These are phyloP conservation scores for Phenganax stokvisi DNA, from an alignment of 92 coral and sea anemone genomes.

Conservation along the genomic window DNA sequence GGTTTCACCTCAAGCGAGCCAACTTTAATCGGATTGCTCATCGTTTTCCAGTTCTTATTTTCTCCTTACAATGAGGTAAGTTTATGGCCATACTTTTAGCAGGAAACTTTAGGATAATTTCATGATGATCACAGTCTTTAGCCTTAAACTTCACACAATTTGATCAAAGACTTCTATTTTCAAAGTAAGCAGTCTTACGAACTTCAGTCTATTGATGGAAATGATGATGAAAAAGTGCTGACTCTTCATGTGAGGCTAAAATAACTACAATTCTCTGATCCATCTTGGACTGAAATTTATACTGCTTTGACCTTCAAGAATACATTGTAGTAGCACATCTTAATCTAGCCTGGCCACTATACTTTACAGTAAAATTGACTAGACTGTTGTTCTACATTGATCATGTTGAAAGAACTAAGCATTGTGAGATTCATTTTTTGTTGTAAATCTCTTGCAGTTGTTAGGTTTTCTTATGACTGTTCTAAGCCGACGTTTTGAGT, in stretches of 20 bases:
- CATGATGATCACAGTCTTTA: neutral
- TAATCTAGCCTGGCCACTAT: too few relatives aligned
- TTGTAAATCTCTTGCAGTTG: conserved; percentile 43
- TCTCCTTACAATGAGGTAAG: conserved; percentile 98
- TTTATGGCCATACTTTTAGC: neutral
- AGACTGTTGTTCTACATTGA: too few relatives aligned
- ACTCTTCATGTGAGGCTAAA: too few relatives aligned
- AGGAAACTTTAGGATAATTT: too few relatives aligned
- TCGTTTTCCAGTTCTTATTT: conserved; percentile 91
- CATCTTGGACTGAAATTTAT: neutral
- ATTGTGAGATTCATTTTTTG: neutral
- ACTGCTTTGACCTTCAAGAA: too few relatives aligned
- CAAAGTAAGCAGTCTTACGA: too few relatives aligned
- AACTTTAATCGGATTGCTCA: conserved; percentile 75
- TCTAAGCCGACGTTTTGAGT: conserved; percentile 85
- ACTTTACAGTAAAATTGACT: too few relatives aligned
- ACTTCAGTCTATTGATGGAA: too few relatives aligned
- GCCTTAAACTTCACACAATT: neutral
- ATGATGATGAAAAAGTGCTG: too few relatives aligned
- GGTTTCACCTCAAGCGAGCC: conserved; percentile 81
- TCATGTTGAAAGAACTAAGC: neutral
- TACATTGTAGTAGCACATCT: too few relatives aligned
- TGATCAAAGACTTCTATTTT: too few relatives aligned
- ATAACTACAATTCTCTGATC: neutral
- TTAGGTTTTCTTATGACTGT: conserved; percentile 93